Base-by-base conservation (phyloP, 1,140 invertebrate species). In the Cheumatopsyche charites region DNA sequence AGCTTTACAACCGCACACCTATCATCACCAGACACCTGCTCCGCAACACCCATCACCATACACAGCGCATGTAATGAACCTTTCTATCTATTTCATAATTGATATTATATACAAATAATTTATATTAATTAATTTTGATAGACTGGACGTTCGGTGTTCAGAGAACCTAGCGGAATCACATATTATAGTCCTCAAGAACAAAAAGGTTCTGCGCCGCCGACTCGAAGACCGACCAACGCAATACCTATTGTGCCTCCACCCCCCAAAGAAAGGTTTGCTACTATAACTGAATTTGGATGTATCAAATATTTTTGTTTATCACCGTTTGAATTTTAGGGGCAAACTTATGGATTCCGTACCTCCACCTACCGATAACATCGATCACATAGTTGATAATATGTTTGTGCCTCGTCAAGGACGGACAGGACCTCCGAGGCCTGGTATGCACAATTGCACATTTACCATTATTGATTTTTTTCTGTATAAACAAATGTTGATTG, bases 371-470 rank as follows among this genome's bases (percentile, higher is more conserved):
- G 86, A 87, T 62, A 87, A 87, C 71, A 87, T 88, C 47, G 87
- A 88, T 73, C 82, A 86, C 71, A 88, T 88, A 43, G 85, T 88
- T 1, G 87, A 88, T 68, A 88, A 88, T 68, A 88, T 88, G 87
- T 88, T 88, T 72, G 86, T 87, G n/a, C 73, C 70, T 0, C 67
- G 73, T 45, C 73, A 72, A 29, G 63, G 70, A 7, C 61, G 73
- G 52, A 69, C 69, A 11, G 73, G 17, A 11, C 72, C 72, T 25
- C 36, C 65, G 7, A 67, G 73, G 68, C 69, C 73, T 42, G 69
- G 73, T 71, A 29, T 52, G 43, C 29, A 67, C 36, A 25, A 55
- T 67, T 55, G 19, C 21, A 67, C 15, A 65, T n/a, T n/a, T n/a
- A n/a, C n/a, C 42, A 43, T 55, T 55, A 7, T 15, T 55, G 7